These are phyloP conservation scores for Melitaea cinxia DNA, from an alignment of 1,140 invertebrate genomes.

Conservation along the genomic window DNA sequence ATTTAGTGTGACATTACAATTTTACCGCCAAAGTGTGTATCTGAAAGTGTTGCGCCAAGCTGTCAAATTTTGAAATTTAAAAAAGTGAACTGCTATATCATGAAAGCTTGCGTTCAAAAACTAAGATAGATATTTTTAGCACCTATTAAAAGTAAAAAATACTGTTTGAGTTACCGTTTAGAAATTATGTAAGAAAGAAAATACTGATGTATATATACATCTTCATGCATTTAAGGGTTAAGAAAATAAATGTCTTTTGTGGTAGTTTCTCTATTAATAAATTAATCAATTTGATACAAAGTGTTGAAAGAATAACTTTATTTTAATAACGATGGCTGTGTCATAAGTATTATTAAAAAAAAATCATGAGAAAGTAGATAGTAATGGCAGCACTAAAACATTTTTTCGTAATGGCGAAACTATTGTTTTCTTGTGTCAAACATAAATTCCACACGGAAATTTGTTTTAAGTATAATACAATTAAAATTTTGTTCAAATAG, in stretches of 20 bases:
- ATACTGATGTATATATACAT: slow-evolving; percentile 46
- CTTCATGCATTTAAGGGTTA: slow-evolving; percentile 46
- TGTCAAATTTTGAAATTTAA: slow-evolving; percentile 41
- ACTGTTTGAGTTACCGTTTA: slow-evolving; percentile 43
- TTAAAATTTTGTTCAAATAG: too few species aligned
- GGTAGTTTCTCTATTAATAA: too few species aligned
- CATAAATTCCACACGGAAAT: not conserved
- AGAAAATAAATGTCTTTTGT: too few species aligned
- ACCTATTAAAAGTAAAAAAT: slow-evolving; percentile 45
- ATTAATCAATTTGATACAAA: too few species aligned
- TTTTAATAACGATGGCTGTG: too few species aligned
- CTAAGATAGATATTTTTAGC: slow-evolving; percentile 46
- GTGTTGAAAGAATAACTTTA: too few species aligned
- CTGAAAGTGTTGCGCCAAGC: slow-evolving; percentile 41
- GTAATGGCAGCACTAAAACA: slow-evolving; percentile 39
- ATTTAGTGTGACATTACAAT: slow-evolving; percentile 47
- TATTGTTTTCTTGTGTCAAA: slow-evolving; percentile 8
- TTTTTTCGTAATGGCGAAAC: slow-evolving; percentile 56
- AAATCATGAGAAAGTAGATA: not conserved
- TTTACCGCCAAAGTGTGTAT: slow-evolving; percentile 44
- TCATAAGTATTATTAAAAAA: too few species aligned
- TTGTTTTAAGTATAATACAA: too few species aligned
- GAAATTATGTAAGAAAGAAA: slow-evolving; percentile 44
- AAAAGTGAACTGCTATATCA: slow-evolving; percentile 45
- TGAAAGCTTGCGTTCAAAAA: slow-evolving; percentile 47